A percentile compares a stretch with the other conserved stretches of the same genome.
These are phyloP conservation scores for Phyto melanocephala DNA, from an alignment of 2,888 invertebrate genomes.

Conservation along the genomic window DNA sequence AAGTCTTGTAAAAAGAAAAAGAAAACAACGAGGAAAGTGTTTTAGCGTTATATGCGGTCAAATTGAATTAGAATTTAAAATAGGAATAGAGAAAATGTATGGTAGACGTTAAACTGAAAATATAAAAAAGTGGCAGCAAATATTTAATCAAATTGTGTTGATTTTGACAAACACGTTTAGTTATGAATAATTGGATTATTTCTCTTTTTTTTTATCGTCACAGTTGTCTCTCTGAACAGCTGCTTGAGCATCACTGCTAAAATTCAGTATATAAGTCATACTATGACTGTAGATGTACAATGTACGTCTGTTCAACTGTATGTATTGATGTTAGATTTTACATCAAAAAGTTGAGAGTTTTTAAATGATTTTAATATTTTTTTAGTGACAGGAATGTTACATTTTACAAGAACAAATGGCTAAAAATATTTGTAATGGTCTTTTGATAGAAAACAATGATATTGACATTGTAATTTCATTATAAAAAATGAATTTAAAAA, in stretches of 20 bases:
- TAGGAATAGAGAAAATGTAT: background rate
- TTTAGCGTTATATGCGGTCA: conserved; percentile 26
- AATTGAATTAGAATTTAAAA: conserved; percentile 32
- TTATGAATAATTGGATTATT: conserved; percentile 10
- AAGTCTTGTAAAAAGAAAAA: background rate
- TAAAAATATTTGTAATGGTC: no score
- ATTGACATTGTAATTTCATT: no score
- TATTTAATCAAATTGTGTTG: conserved; percentile 26
- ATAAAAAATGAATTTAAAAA: no score
- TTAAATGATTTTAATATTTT: no score
- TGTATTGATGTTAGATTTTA: no score
- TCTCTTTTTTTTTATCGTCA: background rate
- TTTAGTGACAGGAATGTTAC: no score
- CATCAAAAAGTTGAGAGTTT: no score
- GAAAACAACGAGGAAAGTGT: background rate
- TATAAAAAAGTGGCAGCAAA: background rate
- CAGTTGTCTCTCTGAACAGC: background rate
- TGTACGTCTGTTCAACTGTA: no score
- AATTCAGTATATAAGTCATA: background rate
- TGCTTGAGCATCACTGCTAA: background rate
- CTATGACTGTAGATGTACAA: background rate
- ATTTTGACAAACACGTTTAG: conserved; percentile 20
- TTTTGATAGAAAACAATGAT: no score
- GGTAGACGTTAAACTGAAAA: background rate
- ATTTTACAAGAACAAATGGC: no score